Conservation (phyloP, 2,797 vertebrate genomes). For the Dendrocincla fuliginosa region DNA sequence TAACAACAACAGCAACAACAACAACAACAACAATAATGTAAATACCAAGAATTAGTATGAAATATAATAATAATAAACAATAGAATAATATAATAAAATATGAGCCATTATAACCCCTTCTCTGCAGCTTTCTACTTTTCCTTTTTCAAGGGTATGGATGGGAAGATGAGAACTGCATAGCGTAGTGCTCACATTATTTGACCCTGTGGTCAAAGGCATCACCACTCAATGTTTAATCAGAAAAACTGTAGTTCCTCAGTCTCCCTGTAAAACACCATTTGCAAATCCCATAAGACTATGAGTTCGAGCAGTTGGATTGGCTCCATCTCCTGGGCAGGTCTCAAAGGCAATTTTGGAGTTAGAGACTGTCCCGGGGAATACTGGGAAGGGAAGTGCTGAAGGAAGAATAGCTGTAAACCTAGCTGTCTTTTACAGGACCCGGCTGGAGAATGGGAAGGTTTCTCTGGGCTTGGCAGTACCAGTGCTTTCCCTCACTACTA, state of each 20-base stretch:
- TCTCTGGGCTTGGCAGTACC: not conserved
- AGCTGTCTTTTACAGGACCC: not conserved
- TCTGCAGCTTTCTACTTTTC: not conserved
- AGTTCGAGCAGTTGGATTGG: not conserved
- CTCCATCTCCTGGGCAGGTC: not conserved
- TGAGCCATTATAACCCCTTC: fast-evolving
- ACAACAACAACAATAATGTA: not conserved
- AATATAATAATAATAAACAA: not conserved
- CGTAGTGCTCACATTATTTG: not conserved
- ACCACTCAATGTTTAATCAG: not conserved
- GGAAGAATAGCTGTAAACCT: not conserved
- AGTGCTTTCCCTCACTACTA: not conserved
- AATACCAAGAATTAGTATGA: not conserved
- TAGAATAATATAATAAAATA: not conserved
- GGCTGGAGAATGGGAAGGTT: not conserved
- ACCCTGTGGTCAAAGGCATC: not conserved
- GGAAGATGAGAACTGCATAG: not conserved
- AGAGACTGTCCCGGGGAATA: not conserved
- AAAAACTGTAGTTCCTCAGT: not conserved
- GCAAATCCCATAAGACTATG: not conserved
- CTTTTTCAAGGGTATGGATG: not conserved
- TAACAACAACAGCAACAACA: not conserved
- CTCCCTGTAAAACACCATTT: not conserved
- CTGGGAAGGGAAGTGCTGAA: not conserved
- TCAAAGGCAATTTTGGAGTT: not conserved